These are phyloP conservation scores for Sebastes vulpes DNA, from an alignment of 2,797 vertebrate species.

Conservation along the genomic window DNA sequence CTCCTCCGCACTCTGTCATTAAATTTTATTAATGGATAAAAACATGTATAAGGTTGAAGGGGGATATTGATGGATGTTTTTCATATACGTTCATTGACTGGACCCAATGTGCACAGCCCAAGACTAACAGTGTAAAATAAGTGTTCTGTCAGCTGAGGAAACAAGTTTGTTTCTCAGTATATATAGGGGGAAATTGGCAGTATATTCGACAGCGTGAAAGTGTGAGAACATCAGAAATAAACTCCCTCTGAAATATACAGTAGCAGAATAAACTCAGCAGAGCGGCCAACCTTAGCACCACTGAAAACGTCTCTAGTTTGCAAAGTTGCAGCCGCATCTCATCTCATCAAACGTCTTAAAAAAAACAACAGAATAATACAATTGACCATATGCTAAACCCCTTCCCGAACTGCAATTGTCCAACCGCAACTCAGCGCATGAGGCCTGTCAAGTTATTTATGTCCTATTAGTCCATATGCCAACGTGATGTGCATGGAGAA, in stretches of 20 bases:
- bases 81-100: conserved; percentile 1
- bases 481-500: background rate
- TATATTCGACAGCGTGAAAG: conserved; percentile 11
- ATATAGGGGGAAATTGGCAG: background rate
- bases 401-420: background rate
- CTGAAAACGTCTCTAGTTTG: background rate
- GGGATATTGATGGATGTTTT: background rate
- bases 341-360: background rate
- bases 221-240: conserved; percentile 18
- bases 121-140: conserved; percentile 26
- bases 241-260: conserved; percentile 16
- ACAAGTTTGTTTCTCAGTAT: background rate
- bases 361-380: background rate
- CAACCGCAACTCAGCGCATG: background rate
- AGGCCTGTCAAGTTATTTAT: background rate
- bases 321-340: background rate
- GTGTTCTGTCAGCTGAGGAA: conserved; percentile 21
- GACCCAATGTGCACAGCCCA: conserved; percentile 1
- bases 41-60: background rate
- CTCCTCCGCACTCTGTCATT: background rate
- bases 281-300: background rate
- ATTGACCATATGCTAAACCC: background rate
- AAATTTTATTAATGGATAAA: background rate
- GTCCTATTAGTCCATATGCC: background rate
- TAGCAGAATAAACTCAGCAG: background rate